Conservation (phyloP, 2,888 invertebrate genomes). For the Synergus laeviventris region DNA sequence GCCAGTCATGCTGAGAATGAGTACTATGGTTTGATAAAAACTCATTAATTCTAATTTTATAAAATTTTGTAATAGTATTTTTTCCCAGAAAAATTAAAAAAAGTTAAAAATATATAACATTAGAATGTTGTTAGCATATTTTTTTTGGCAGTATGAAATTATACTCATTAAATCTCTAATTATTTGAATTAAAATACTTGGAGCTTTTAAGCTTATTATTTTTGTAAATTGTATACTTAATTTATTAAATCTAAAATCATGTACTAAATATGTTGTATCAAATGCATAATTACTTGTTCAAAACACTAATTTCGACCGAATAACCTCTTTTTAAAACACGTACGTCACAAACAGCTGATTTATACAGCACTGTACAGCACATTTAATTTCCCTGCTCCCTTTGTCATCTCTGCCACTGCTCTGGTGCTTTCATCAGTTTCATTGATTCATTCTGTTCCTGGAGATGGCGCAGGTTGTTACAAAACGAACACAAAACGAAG, state of each 20-base stretch:
- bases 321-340: not conserved
- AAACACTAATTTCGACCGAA: conserved; percentile 5
- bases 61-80: not conserved
- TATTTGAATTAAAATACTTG: not conserved
- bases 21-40: not conserved
- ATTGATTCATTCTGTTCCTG: not conserved
- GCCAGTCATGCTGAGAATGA: conserved; percentile 19
- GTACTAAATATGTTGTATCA: not conserved
- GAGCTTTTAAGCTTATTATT: not conserved
- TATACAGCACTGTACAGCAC: no score
- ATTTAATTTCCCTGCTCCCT: not conserved
- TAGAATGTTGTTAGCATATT: not conserved
- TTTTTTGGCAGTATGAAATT: not conserved
- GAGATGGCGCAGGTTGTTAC: conserved; percentile 3
- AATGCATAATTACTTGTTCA: not conserved
- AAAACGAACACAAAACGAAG: not conserved
- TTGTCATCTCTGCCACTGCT: no score
- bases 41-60: not conserved
- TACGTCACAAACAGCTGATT: conserved; percentile 26
- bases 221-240: not conserved
- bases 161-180: not conserved
- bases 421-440: not conserved
- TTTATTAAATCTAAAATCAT: not conserved
- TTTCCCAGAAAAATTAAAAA: not conserved
- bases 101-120: not conserved